Percentiles rank a stretch among this genome's conserved stretches.
phyloP scores from a whole-genome alignment of 64 coral and sea anemone genomes.

The Catalaphyllia jardinei region DNA sequence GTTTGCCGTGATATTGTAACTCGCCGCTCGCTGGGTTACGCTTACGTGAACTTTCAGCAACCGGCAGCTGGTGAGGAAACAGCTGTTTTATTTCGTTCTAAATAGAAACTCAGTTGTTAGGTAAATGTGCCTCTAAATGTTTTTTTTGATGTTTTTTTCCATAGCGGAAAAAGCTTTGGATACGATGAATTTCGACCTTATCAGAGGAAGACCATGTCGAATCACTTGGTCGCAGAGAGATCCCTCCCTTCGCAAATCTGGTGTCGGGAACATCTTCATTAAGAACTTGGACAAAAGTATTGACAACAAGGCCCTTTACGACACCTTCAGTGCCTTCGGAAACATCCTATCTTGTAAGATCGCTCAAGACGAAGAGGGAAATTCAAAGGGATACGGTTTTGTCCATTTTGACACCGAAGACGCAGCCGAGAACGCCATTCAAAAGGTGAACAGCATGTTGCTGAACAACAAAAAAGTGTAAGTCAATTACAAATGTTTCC shows the following conservation, averaged over 20 bases:
- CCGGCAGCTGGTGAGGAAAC: constrained; percentile 69
- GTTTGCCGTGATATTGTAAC: constrained; percentile 98
- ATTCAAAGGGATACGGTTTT: constrained; percentile 90
- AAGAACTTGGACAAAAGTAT: constrained; percentile 98
- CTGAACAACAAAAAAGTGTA: constrained; percentile 99
- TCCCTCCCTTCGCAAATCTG: constrained; percentile 95
- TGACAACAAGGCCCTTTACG: constrained; percentile 96
- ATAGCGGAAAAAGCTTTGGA: constrained; percentile 91
- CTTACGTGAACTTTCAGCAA: constrained; percentile 99
- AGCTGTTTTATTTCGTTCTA: background rate
- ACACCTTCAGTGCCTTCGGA: constrained; percentile 99
- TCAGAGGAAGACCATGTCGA: constrained; percentile 90
- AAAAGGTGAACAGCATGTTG: constrained; percentile 96
- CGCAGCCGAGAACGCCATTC: constrained; percentile 88
- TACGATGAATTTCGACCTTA: constrained; percentile 95
- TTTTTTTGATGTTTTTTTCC: constrained; percentile 5
- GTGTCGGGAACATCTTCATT: constrained; percentile 98
- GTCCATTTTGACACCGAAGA: constrained; percentile 97
- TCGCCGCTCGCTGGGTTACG: constrained; percentile 95
- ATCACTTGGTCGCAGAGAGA: constrained; percentile 98
- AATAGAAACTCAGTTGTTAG: background rate
- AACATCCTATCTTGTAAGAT: constrained; percentile 98
- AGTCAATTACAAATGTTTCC: constrained; percentile 24
- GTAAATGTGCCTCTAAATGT: background rate
- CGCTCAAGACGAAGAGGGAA: constrained; percentile 80